Conservation (phyloP, 2,888 invertebrate species). For the Drosophila austrosaltans region DNA sequence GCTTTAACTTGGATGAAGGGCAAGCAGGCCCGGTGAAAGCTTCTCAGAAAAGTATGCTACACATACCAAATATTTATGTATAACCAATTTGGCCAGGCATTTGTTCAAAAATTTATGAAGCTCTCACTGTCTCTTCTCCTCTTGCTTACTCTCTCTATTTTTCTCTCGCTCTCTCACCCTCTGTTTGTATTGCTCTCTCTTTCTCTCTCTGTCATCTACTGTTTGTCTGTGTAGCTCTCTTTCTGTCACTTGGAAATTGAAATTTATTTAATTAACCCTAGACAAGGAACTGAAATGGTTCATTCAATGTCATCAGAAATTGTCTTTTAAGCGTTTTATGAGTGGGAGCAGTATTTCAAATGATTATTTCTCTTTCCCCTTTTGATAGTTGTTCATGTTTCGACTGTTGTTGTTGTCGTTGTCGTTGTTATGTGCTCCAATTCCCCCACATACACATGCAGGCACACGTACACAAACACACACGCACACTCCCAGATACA, state of each 20-base stretch:
- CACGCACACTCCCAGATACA: constrained; percentile 16
- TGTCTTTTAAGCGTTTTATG: constrained; percentile 76
- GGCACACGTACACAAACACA: constrained; percentile 13
- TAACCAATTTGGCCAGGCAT: constrained; percentile 47
- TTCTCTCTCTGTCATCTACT: background rate
- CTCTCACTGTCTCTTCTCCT: constrained; percentile 15
- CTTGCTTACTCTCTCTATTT: background rate
- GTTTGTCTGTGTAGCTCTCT: background rate
- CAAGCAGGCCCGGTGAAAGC: constrained; percentile 38
- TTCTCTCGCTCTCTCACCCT: background rate
- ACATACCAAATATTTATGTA: constrained; percentile 63
- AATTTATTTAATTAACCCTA: constrained; percentile 72
- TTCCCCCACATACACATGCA: constrained; percentile 44
- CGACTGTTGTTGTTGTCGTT: constrained; percentile 23
- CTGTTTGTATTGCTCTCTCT: background rate
- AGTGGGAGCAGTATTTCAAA: constrained; percentile 58
- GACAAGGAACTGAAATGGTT: constrained; percentile 42
- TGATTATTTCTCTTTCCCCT: constrained; percentile 45
- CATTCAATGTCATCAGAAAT: constrained; percentile 55
- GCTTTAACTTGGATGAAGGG: constrained; percentile 22
- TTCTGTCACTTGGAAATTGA: constrained; percentile 27
- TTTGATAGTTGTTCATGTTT: constrained; percentile 14
- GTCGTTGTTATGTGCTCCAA: constrained; percentile 58
- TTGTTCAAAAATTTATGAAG: constrained; percentile 48
- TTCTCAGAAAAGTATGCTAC: constrained; percentile 41